Conservation (phyloP, 2,888 invertebrate species). For the Drosophila tripunctata region DNA sequence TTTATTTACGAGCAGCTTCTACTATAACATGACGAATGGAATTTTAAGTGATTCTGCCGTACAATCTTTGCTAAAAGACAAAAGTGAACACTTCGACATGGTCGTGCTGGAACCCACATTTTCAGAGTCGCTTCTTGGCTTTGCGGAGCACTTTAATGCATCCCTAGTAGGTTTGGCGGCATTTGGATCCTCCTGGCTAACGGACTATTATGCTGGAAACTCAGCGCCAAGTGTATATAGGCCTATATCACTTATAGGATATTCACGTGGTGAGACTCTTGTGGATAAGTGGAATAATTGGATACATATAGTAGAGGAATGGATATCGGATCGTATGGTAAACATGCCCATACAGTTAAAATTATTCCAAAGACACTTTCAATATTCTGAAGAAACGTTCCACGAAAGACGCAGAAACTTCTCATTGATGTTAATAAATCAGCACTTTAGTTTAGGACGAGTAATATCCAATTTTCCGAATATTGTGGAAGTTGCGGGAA, state of each 20-base stretch:
- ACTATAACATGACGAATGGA: background rate
- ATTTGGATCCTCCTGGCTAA: constrained; percentile 36
- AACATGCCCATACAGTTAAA: constrained; percentile 26
- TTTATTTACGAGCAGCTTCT: background rate
- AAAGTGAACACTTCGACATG: constrained; percentile 6
- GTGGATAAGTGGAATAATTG: constrained; percentile 29
- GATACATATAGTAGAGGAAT: constrained; percentile 38
- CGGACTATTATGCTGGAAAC: constrained; percentile 54
- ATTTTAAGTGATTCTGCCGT: constrained; percentile 2
- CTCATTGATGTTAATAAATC: constrained; percentile 76
- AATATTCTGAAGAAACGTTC: constrained; percentile 12
- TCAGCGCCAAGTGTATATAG: constrained; percentile 41
- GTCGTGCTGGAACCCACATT: background rate
- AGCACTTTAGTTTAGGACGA: constrained; percentile 67
- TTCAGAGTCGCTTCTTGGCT: background rate
- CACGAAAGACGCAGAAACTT: constrained; percentile 56
- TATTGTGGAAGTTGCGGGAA: constrained; percentile 72
- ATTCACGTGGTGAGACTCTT: background rate
- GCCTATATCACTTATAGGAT: constrained; percentile 27
- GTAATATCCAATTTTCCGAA: constrained; percentile 66
- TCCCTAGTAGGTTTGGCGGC: constrained; percentile 58
- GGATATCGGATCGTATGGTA: constrained; percentile 21
- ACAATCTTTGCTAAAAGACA: background rate
- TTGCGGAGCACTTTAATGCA: constrained; percentile 29
- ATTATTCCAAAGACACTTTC: constrained; percentile 40